Base-by-base conservation (phyloP, 2,888 invertebrate genomes). In the Entomobrya proxima region DNA sequence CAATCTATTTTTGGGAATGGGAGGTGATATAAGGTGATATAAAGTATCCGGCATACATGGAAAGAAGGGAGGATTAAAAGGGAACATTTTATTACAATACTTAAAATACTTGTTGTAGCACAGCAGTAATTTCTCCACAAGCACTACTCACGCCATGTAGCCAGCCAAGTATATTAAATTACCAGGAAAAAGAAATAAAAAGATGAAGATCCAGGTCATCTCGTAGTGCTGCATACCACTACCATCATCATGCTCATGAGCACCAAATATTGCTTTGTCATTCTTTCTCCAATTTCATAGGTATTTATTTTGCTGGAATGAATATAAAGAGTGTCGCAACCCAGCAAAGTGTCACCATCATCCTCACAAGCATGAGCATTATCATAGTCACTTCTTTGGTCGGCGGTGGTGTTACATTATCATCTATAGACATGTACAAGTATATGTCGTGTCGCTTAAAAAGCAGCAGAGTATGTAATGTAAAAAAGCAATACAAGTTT, bases 21-120 rank as follows among this genome's bases (percentile, higher is more conserved):
- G 64, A 35, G 35, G 67, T 35, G n/a, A n/a, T n/a, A n/a, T n/a
- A n/a, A n/a, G n/a, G n/a, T 50, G 61, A 18, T 64, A 35, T 47
- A 30, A 32, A 50, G 32, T 18, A 67, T 50, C n/a, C n/a, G n/a
- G n/a, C n/a, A n/a, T 64, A 18, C 32, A 35, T 64, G 32, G 15
- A 27, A 27, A 4, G 64, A 64, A n/a, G 7, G 7, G 50, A n/a
- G 32, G 40, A 27, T 72, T 21, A 35, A 27, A 27, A 44, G 27
- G 11, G 69, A 67, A 37, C 37, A 61, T 67, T 67, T 78, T 67
- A 67, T 79, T 67, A 79, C 35, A 30, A 35, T 15, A 18, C 79
- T 79, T 79, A 79, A 67, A 79, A 44, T 77, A 79, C 50, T 52
- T 77, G 30, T 58, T 79, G 79, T 61, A 50, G 67, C 37, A 67